Evolutionary conservation across 2,113 vertebrate species (phyloP).

Genomic region (Centrocercus urophasianus): DNA sequence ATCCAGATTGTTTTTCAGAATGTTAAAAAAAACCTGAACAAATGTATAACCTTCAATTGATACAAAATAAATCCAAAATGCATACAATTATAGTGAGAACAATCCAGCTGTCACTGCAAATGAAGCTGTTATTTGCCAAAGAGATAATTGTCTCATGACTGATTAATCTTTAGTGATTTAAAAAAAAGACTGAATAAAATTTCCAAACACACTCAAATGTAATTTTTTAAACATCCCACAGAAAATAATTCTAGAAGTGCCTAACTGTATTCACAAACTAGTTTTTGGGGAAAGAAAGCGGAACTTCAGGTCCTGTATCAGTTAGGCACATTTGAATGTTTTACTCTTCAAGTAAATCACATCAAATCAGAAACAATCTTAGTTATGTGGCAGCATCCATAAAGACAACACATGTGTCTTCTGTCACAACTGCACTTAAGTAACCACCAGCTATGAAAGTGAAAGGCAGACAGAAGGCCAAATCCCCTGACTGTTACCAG

Average conservation of each 20-base stretch:
- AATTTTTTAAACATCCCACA: background rate
- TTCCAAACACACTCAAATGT: background rate
- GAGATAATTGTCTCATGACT: background rate
- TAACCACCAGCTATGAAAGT: background rate
- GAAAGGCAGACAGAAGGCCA: conserved; percentile 10
- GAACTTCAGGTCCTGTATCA: background rate
- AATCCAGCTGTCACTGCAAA: conserved; percentile 28
- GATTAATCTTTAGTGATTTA: background rate
- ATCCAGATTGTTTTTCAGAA: conserved; percentile 13
- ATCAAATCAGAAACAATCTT: background rate
- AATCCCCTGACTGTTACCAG: background rate
- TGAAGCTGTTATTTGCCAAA: background rate
- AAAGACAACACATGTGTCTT: background rate
- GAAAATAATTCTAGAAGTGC: conserved; percentile 7
- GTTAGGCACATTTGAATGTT: background rate
- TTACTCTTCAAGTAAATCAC: conserved; percentile 10
- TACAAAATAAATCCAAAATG: conserved; percentile 27
- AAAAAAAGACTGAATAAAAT: conserved; percentile 6
- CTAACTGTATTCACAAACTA: background rate
- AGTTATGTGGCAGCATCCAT: background rate
- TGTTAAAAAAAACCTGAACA: background rate
- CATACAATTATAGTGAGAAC: background rate
- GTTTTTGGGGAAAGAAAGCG: background rate
- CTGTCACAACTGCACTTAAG: background rate
- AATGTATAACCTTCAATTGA: background rate